Percentiles rank a stretch among this genome's conserved stretches.
These are phyloP conservation scores for Crenichthys baileyi DNA, from an alignment of 2,797 vertebrate genomes.

Conservation along the genomic window DNA sequence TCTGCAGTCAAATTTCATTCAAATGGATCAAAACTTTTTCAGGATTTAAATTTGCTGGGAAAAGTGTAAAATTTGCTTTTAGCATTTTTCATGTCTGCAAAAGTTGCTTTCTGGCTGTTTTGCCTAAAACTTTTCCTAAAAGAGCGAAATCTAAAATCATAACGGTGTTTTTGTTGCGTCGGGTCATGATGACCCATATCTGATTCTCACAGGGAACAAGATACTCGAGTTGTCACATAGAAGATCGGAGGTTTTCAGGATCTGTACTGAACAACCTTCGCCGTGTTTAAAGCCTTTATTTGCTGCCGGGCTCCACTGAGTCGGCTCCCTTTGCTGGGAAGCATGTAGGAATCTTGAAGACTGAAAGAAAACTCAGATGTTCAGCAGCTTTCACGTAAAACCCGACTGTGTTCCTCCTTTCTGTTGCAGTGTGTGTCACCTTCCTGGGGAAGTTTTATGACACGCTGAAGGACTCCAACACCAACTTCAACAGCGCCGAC, in stretches of 20 bases:
- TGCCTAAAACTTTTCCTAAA: too few relatives aligned
- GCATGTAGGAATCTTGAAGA: too few relatives aligned
- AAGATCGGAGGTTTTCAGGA: background rate
- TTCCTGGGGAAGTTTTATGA: constrained; percentile 92
- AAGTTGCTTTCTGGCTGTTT: too few relatives aligned
- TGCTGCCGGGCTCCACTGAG: too few relatives aligned
- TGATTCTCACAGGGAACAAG: too few relatives aligned
- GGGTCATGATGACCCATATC: too few relatives aligned
- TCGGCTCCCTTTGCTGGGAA: background rate
- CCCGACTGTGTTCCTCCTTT: background rate
- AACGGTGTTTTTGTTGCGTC: too few relatives aligned
- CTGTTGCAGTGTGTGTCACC: constrained; percentile 87
- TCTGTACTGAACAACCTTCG: background rate
- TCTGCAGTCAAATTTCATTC: background rate
- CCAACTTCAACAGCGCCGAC: constrained; percentile 83
- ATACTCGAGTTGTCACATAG: too few relatives aligned
- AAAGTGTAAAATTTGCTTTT: too few relatives aligned
- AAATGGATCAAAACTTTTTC: background rate
- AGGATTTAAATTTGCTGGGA: background rate
- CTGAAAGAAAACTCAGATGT: too few relatives aligned
- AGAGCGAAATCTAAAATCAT: too few relatives aligned
- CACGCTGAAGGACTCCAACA: constrained; percentile 83
- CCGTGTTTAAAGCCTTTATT: background rate
- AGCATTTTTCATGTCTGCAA: too few relatives aligned
- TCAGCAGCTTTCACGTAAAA: background rate